Percentiles rank a stretch among this genome's conserved stretches.
These are phyloP conservation scores for Eidolon dupreanum DNA, from an alignment of 2,797 vertebrate species.

Conservation along the genomic window DNA sequence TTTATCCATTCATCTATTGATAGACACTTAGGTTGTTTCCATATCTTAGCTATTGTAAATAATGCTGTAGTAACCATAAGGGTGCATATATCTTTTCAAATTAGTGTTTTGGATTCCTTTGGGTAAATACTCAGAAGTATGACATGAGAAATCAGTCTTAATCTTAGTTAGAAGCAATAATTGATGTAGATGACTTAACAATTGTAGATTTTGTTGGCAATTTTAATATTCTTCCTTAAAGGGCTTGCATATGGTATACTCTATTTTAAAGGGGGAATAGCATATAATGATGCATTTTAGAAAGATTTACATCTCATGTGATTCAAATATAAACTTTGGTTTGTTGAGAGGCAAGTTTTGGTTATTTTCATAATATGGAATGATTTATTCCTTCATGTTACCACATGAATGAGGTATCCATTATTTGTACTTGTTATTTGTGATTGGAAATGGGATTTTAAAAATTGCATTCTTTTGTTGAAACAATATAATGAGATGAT, in stretches of 20 bases:
- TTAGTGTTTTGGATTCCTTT: too few relatives aligned
- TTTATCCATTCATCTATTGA: neutral
- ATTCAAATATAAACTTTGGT: conserved; percentile 24
- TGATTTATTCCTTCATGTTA: neutral
- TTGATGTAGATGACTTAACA: neutral
- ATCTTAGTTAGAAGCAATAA: conserved; percentile 35
- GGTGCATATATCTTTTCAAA: too few relatives aligned
- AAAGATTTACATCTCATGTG: neutral
- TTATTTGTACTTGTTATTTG: conserved; percentile 7
- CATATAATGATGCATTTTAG: neutral
- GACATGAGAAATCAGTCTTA: conserved; percentile 33
- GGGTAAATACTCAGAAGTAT: neutral
- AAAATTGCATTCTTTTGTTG: neutral
- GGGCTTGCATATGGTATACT: neutral
- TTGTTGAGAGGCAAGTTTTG: conserved; percentile 33
- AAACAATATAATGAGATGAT: neutral
- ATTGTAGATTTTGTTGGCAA: neutral
- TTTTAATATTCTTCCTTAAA: conserved; percentile 34
- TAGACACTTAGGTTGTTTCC: neutral
- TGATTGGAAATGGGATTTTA: conserved; percentile 22
- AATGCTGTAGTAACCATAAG: neutral
- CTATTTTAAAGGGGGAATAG: neutral
- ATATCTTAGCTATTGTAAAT: neutral
- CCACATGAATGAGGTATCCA: neutral
- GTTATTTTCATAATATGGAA: conserved; percentile 11